These are phyloP conservation scores for Drosophila macrospina DNA, from an alignment of 2,888 invertebrate genomes.

Conservation along the genomic window DNA sequence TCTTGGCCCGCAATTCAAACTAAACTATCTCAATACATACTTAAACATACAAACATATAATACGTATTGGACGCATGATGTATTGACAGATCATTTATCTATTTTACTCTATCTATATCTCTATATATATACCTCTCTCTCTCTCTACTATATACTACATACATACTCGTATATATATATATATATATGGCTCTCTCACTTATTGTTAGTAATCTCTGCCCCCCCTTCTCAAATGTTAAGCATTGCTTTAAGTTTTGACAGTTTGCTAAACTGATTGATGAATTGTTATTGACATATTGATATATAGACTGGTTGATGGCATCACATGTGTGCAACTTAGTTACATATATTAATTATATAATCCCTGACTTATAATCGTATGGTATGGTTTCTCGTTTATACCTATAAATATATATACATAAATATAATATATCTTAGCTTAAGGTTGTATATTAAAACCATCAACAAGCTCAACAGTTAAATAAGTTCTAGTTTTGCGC, in stretches of 20 bases:
- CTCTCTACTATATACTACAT: conserved; percentile 38
- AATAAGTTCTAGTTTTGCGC: conserved; percentile 55
- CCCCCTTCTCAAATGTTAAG: conserved; percentile 25
- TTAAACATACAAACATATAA: conserved; percentile 26
- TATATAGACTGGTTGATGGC: conserved; percentile 51
- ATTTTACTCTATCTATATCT: conserved; percentile 32
- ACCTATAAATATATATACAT: conserved; percentile 20
- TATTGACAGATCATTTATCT: conserved; percentile 58
- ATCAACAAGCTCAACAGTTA: conserved; percentile 23
- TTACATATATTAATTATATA: conserved; percentile 31
- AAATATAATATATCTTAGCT: conserved; percentile 34
- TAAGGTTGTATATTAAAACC: conserved; percentile 46
- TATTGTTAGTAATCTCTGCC: conserved; percentile 40
- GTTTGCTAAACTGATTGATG: conserved; percentile 49
- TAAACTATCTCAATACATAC: conserved; percentile 29
- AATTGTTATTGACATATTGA: conserved; percentile 49
- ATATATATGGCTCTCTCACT: conserved; percentile 41
- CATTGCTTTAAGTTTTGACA: conserved; percentile 54
- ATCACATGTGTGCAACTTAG: conserved; percentile 57
- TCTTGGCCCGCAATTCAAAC: conserved; percentile 24
- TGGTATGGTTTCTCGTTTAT: conserved; percentile 42
- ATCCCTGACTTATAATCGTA: conserved; percentile 53
- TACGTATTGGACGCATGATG: conserved; percentile 64
- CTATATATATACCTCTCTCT: conserved; percentile 14
- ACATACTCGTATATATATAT: conserved; percentile 18